These are phyloP conservation scores for Megalopta genalis DNA, from an alignment of 1,140 invertebrate species.

Conservation along the genomic window DNA sequence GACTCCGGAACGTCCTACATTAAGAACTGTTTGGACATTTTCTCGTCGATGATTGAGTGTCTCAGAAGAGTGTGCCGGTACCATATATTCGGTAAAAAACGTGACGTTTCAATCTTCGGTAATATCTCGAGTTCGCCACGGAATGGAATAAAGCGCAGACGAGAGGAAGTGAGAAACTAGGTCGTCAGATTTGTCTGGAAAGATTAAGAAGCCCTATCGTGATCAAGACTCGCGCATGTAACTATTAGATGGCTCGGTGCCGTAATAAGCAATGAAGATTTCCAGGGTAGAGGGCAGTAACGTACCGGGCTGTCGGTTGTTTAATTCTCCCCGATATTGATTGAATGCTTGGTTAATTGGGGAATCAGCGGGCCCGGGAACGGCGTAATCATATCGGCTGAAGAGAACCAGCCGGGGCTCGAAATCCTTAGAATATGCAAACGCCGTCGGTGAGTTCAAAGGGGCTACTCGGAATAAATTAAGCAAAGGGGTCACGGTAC, in stretches of 20 bases:
- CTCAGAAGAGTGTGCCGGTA: too few relatives aligned
- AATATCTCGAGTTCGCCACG: constrained; percentile 5
- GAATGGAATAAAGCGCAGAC: background rate
- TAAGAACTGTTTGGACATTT: too few relatives aligned
- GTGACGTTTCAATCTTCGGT: background rate
- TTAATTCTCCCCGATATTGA: background rate
- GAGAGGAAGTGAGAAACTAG: constrained; percentile 62
- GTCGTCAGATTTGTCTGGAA: constrained; percentile 67
- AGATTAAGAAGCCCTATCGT: constrained; percentile 76
- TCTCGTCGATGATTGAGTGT: too few relatives aligned
- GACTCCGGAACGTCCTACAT: too few relatives aligned
- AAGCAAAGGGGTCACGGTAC: constrained; percentile 32
- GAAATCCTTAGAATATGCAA: constrained; percentile 31
- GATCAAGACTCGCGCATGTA: constrained; percentile 63
- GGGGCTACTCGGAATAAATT: constrained; percentile 56
- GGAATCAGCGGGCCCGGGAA: background rate
- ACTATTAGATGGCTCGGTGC: constrained; percentile 63
- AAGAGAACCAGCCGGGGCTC: background rate
- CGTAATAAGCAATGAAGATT: constrained; percentile 41
- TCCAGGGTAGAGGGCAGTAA: background rate
- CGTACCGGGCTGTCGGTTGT: too few relatives aligned
- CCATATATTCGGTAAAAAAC: too few relatives aligned
- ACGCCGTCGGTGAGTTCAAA: constrained; percentile 47
- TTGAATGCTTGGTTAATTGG: background rate
- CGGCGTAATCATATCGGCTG: background rate